Base-by-base conservation (phyloP, 2,113 vertebrate species). In the Ophthalmolycus amberensis region DNA sequence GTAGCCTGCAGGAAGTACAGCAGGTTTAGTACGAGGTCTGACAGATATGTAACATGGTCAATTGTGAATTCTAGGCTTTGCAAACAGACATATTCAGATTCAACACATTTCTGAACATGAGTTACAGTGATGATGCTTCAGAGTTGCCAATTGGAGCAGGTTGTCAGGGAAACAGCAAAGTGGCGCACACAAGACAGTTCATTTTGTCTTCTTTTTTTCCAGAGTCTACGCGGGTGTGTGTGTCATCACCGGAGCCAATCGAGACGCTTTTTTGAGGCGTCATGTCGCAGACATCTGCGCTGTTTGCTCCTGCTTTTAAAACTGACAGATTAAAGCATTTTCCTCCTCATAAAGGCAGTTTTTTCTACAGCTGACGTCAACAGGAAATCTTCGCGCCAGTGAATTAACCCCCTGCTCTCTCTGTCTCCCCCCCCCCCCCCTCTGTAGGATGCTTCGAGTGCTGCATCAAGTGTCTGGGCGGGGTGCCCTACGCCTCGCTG, bases 401-500 rank as follows among this genome's bases (percentile, higher is more conserved):
- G n/a, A n/a, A n/a, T n/a, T n/a, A n/a, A n/a, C n/a, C n/a, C n/a
- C 4, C 42, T 5, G 0, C 0, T 12, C 58, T 85, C 88, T 82
- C 86, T 83, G 71, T 82, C 72, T 89, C 88, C 89, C 71, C 84
- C 88, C 29, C 29, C 72, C 89, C 88, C 89, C 71, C 84, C 88
- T 3, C 29, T 93, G 77, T 92, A 99, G 98, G 98, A 95, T 99
- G 98, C 95, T 99, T 98, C 85, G 98, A 99, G 93, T 99, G 98
- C 96, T 99, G 98, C 95, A 98, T 99, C 95, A 99, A 99, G 94
- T 99, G 98, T 96, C 95, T 99, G 94, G 98, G 98, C 78, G 97
- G 98, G 72, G 97, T 99, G 87, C 98, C 98, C 87, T 99, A 99
- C 6, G 97, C 98, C 93, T 99, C 98, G 3, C 96, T 99, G 84